Percentiles rank a stretch among this genome's conserved stretches.
phyloP scores from a whole-genome alignment of 1,140 invertebrate genomes.

The Ips typographus region DNA sequence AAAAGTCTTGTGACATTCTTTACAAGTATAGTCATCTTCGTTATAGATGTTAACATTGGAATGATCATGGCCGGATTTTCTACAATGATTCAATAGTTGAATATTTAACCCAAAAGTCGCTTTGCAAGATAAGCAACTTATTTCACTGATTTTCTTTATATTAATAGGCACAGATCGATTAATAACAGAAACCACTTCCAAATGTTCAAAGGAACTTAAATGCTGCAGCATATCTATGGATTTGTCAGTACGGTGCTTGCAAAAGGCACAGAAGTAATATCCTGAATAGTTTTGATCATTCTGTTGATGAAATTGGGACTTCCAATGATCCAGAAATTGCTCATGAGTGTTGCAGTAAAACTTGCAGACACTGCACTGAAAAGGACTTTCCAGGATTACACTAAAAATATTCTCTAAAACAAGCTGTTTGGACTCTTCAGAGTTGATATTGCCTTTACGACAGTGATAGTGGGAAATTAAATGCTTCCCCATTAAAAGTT shows the following conservation, averaged over 20 bases:
- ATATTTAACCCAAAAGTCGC: slow-evolving; percentile 69
- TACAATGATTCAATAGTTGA: slow-evolving; percentile 66
- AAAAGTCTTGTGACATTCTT: slow-evolving; percentile 59
- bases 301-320: slow-evolving; percentile 63
- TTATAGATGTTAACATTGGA: slow-evolving; percentile 25
- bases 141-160: slow-evolving; percentile 66
- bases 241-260: slow-evolving; percentile 68
- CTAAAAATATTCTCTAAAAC: slow-evolving; percentile 75
- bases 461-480: slow-evolving; percentile 82
- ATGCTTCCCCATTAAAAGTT: slow-evolving; percentile 76
- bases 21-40: slow-evolving; percentile 52
- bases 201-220: slow-evolving; percentile 65
- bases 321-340: slow-evolving; percentile 75
- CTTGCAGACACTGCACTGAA: slow-evolving; percentile 78
- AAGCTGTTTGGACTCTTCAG: slow-evolving; percentile 57
- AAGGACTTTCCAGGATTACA: slow-evolving; percentile 77
- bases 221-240: slow-evolving; percentile 70
- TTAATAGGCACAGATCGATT: slow-evolving; percentile 79
- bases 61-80: slow-evolving; percentile 55
- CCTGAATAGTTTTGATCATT: slow-evolving; percentile 51
- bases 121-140: slow-evolving; percentile 64
- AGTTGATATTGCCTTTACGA: slow-evolving; percentile 62
- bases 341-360: slow-evolving; percentile 80
- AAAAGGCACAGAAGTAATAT: slow-evolving; percentile 73
- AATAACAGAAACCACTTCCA: slow-evolving; percentile 69